These are phyloP conservation scores for Leptarthrus brevirostris DNA, from an alignment of 2,888 invertebrate genomes.

Conservation along the genomic window DNA sequence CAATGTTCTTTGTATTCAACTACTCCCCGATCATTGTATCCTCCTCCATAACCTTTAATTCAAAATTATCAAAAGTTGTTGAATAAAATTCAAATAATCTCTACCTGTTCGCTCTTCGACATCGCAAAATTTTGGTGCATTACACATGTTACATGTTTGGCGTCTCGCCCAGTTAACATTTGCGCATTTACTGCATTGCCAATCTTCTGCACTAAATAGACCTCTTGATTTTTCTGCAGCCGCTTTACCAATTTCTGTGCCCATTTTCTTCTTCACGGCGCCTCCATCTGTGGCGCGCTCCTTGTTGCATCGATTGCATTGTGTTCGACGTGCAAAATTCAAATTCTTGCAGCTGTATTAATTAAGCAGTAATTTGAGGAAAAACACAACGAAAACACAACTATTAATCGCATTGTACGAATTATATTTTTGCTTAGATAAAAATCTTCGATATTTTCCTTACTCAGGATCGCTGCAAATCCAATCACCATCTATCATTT, in stretches of 20 bases:
- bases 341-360: conserved; percentile 83
- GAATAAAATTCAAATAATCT: too few species aligned
- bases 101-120: conserved; percentile 80
- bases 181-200: conserved; percentile 99
- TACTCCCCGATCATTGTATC: conserved; percentile 94
- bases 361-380: conserved; percentile 25
- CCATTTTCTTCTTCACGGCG: conserved; percentile 80
- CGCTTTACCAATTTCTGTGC: conserved; percentile 97
- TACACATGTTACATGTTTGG: conserved; percentile 97
- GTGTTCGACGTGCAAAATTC: conserved; percentile 90
- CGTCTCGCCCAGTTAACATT: conserved; percentile 97
- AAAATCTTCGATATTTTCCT: conserved; percentile 61
- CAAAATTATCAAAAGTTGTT: background rate
- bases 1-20: conserved; percentile 94
- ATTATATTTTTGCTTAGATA: conserved; percentile 33
- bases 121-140: conserved; percentile 96
- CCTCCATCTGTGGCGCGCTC: conserved; percentile 68
- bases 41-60: conserved; percentile 80
- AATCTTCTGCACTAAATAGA: conserved; percentile 93
- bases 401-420: conserved; percentile 50
- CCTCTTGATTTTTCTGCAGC: conserved; percentile 95
- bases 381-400: conserved; percentile 50
- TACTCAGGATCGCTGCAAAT: conserved; percentile 64
- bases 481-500: conserved; percentile 59
- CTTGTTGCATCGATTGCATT: conserved; percentile 94